These are phyloP conservation scores for Brachionichthys hirsutus DNA, from an alignment of 2,113 vertebrate genomes.

Conservation along the genomic window DNA sequence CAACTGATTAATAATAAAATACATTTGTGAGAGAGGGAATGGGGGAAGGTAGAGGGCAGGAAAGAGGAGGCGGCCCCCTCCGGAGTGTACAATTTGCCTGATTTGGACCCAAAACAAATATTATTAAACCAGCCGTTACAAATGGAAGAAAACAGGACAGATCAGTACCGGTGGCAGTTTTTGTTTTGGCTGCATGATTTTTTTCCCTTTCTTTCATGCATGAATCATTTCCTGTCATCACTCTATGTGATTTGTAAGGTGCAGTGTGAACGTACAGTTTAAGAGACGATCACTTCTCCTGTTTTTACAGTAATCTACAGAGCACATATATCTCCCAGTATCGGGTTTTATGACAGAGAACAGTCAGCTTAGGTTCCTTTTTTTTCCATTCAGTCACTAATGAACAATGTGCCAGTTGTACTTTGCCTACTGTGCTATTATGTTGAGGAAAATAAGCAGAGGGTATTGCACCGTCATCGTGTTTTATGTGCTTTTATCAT, in stretches of 20 bases:
- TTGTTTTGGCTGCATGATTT: constrained; percentile 1
- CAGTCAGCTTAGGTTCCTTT: constrained; percentile 51
- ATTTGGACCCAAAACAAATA: constrained; percentile 42
- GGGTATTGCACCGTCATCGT: constrained; percentile 47
- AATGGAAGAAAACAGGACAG: constrained; percentile 63
- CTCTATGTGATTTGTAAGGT: constrained; percentile 43
- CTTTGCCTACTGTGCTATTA: constrained; percentile 43
- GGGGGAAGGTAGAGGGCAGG: constrained; percentile 15
- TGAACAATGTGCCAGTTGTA: constrained; percentile 65
- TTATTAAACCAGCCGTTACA: constrained; percentile 68
- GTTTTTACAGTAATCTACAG: constrained; percentile 52
- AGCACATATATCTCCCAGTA: constrained; percentile 51
- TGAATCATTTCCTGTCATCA: constrained; percentile 52
- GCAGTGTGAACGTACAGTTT: constrained; percentile 52
- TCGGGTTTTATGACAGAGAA: constrained; percentile 52
- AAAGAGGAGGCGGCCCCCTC: constrained; percentile 28
- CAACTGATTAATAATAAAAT: constrained; percentile 80
- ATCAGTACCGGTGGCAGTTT: constrained; percentile 57
- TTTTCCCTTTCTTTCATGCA: too few relatives aligned
- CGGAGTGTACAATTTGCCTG: constrained; percentile 11
- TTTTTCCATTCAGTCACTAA: constrained; percentile 54
- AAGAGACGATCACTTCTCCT: constrained; percentile 46
- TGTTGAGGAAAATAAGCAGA: constrained; percentile 72
- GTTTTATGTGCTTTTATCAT: constrained; percentile 65
- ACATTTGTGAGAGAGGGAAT: constrained; percentile 65